Percentiles rank a stretch among this genome's conserved stretches.
phyloP scores from a whole-genome alignment of 2,888 invertebrate species.

The Platerodrilus igneus region DNA sequence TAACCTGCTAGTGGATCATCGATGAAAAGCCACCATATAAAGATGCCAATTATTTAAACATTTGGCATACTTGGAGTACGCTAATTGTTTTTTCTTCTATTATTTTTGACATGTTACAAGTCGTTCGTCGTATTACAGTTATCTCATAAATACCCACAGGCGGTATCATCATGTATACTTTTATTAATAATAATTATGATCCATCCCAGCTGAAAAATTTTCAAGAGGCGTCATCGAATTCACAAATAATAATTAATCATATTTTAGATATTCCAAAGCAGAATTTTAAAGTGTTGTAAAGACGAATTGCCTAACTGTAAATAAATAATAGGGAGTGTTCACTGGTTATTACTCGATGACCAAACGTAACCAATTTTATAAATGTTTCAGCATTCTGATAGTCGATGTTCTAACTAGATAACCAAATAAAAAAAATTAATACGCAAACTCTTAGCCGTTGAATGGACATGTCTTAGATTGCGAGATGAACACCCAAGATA shows the following conservation, averaged over 20 bases:
- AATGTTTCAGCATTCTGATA: slow-evolving; percentile 6
- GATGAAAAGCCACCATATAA: slow-evolving; percentile 6
- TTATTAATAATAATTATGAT: too few relatives aligned
- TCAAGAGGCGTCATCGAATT: slow-evolving; percentile 16
- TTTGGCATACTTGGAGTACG: slow-evolving; percentile 12
- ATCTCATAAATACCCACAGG: too few relatives aligned
- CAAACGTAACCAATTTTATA: slow-evolving; percentile 15
- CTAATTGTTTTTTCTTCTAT: slow-evolving; percentile 9
- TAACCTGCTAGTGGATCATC: too few relatives aligned
- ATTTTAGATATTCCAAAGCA: slow-evolving; percentile 16
- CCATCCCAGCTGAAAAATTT: slow-evolving; percentile 14
- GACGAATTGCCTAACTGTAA: slow-evolving; percentile 23
- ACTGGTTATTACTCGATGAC: slow-evolving; percentile 13
- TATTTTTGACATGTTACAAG: too few relatives aligned
- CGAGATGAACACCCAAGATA: slow-evolving; percentile 9
- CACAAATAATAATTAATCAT: slow-evolving; percentile 21
- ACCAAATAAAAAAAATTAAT: slow-evolving; percentile 10
- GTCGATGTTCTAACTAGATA: slow-evolving; percentile 15
- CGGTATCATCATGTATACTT: too few relatives aligned
- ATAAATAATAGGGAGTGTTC: slow-evolving; percentile 20
- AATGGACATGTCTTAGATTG: background rate
- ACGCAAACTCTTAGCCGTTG: background rate
- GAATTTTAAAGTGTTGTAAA: slow-evolving; percentile 20
- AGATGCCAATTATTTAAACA: slow-evolving; percentile 10
- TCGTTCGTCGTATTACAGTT: too few relatives aligned